Evolutionary conservation across 1,140 invertebrate species (phyloP).

Genomic region (Sipha flava): DNA sequence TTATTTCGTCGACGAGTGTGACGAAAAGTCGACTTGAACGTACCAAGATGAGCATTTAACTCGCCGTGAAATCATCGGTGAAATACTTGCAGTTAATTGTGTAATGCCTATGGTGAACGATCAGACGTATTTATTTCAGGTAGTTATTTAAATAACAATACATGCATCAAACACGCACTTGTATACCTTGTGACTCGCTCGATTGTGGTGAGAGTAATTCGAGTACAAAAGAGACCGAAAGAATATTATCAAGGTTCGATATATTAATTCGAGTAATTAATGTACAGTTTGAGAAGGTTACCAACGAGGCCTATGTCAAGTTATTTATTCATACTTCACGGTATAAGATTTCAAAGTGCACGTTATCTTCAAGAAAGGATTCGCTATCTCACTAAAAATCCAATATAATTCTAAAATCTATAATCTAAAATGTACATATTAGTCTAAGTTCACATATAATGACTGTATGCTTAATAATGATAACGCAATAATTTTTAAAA

Average conservation of each 20-base stretch:
- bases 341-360: neutral
- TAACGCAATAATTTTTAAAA: too few species aligned
- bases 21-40: neutral
- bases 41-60: neutral
- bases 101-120: neutral
- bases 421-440: too few species aligned
- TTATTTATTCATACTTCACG: neutral
- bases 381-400: neutral
- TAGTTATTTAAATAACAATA: neutral
- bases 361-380: neutral
- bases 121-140: neutral
- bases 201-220: neutral
- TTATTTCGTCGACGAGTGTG: neutral
- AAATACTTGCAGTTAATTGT: neutral
- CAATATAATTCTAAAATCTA: too few species aligned
- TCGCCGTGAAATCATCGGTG: neutral
- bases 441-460: too few species aligned
- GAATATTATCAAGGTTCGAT: neutral
- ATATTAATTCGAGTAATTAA: neutral
- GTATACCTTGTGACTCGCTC: neutral
- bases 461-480: too few species aligned
- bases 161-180: neutral
- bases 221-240: neutral
- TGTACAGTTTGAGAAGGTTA: neutral
- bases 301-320: neutral